Evolutionary conservation across 2,113 vertebrate species (phyloP).

Genomic region (Tyrannus savana): DNA sequence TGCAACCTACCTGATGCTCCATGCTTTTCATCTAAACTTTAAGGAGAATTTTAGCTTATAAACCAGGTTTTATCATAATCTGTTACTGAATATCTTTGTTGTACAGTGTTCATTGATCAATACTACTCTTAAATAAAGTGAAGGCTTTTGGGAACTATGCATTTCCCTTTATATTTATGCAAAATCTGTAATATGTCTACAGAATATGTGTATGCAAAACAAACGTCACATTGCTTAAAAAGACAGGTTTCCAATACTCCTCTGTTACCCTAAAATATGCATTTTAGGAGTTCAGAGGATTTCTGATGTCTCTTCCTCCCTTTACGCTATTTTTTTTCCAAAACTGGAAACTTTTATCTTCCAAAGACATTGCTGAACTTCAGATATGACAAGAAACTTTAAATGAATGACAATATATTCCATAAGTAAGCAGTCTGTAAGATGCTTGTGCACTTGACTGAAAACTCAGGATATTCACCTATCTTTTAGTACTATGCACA

Average conservation of each 20-base stretch:
- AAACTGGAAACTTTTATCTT: neutral
- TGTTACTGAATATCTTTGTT: neutral
- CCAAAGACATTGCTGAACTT: neutral
- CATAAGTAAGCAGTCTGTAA: neutral
- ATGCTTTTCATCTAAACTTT: neutral
- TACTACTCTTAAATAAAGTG: neutral
- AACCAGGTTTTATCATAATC: neutral
- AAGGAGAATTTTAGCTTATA: neutral
- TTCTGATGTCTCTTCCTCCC: neutral
- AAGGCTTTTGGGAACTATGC: neutral
- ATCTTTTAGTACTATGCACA: neutral
- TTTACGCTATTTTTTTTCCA: neutral
- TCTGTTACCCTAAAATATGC: neutral
- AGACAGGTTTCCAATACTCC: neutral
- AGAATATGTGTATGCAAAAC: neutral
- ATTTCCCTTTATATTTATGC: neutral
- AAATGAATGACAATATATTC: neutral
- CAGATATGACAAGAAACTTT: neutral
- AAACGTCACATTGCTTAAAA: neutral
- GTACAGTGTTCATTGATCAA: neutral
- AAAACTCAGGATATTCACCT: neutral
- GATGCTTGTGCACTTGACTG: neutral
- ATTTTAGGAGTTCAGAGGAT: neutral
- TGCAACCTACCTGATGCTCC: neutral
- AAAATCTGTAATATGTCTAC: neutral